Evolutionary conservation across 2,888 invertebrate species (phyloP).

Genomic region (Rhorus exstirpatorius): DNA sequence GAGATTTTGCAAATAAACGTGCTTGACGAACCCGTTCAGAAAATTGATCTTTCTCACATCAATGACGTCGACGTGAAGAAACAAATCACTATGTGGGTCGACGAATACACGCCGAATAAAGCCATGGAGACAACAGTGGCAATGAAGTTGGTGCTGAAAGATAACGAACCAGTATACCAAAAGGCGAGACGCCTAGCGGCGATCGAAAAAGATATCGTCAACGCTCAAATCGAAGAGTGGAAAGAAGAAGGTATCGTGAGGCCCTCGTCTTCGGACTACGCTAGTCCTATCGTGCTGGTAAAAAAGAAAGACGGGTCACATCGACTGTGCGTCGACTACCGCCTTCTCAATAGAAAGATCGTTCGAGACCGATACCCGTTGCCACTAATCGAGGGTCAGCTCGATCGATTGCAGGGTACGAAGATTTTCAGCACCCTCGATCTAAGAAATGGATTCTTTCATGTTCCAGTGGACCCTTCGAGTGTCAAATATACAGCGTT

Average conservation of each 20-base stretch:
- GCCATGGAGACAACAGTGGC: constrained; percentile 71
- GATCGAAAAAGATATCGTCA: constrained; percentile 75
- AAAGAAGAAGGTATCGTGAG: constrained; percentile 72
- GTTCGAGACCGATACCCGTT: constrained; percentile 69
- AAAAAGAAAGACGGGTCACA: constrained; percentile 71
- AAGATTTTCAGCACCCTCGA: constrained; percentile 68
- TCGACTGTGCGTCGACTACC: constrained; percentile 81
- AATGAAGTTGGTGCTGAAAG: constrained; percentile 76
- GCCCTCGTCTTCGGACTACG: constrained; percentile 76
- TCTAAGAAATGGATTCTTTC: constrained; percentile 2
- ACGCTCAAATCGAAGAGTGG: constrained; percentile 74
- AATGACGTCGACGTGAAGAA: neutral
- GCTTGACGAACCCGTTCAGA: neutral
- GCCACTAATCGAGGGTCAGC: constrained; percentile 59
- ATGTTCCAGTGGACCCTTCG: constrained; percentile 64
- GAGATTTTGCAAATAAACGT: constrained; percentile 2
- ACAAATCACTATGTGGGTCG: constrained; percentile 50
- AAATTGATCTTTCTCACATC: constrained; percentile 9
- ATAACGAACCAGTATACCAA: constrained; percentile 76
- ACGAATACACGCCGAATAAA: constrained; percentile 72
- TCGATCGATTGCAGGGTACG: constrained; percentile 45
- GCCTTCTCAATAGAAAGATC: constrained; percentile 80
- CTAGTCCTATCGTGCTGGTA: constrained; percentile 74
- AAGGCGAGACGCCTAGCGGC: constrained; percentile 73
- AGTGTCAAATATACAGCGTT: constrained; percentile 42